phyloP scores from a whole-genome alignment of 2,888 invertebrate species.

The Ochlodes sylvanus region DNA sequence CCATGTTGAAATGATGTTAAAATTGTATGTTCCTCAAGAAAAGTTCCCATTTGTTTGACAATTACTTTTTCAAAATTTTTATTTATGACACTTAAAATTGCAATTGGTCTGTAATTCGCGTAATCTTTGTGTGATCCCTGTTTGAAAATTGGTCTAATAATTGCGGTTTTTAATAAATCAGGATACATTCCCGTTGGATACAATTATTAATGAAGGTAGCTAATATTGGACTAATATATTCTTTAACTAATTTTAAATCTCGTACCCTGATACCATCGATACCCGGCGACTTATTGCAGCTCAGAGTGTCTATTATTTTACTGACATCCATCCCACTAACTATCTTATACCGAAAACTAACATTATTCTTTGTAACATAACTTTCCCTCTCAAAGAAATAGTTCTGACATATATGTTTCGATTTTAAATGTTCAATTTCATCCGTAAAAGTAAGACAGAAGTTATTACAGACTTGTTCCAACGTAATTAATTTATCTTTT shows the following conservation, averaged over 20 bases:
- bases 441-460: background rate
- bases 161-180: constrained; percentile 29
- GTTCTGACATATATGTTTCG: background rate
- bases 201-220: constrained; percentile 29
- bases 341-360: constrained; percentile 2
- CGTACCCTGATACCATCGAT: constrained; percentile 30
- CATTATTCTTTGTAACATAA: background rate
- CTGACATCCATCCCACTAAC: background rate
- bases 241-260: constrained; percentile 35
- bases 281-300: constrained; percentile 35
- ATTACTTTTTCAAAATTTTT: constrained; percentile 36
- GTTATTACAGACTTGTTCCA: background rate
- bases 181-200: constrained; percentile 21
- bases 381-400: background rate
- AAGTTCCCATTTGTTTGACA: constrained; percentile 12
- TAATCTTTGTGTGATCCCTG: constrained; percentile 37
- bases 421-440: constrained; percentile 1
- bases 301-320: constrained; percentile 24
- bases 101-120: constrained; percentile 40
- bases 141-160: constrained; percentile 38
- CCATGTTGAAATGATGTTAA: constrained; percentile 35
- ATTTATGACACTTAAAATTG: constrained; percentile 33
- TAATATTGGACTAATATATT: constrained; percentile 24
- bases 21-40: constrained; percentile 29
- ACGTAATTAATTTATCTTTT: background rate